Percentiles rank a stretch among this genome's conserved stretches.
Evolutionary conservation across 2,113 vertebrate genomes (phyloP).

Genomic region (Propithecus coquereli): DNA sequence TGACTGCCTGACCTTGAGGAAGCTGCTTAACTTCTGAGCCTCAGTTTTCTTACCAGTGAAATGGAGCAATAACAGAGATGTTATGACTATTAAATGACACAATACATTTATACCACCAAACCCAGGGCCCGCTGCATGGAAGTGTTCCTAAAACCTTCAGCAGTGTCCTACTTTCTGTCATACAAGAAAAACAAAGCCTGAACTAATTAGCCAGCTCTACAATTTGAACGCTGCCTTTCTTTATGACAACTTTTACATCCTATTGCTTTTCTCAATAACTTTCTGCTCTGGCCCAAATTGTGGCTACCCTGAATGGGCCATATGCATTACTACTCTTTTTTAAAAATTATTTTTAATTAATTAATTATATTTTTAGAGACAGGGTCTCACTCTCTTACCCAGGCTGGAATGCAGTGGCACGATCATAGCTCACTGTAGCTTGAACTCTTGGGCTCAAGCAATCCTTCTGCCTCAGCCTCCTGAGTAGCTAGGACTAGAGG

Average conservation of each 20-base stretch:
- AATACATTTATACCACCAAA: not conserved
- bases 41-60: conserved; percentile 41
- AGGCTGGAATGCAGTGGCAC: too few relatives aligned
- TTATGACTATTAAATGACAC: not conserved
- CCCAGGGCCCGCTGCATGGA: not conserved
- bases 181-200: not conserved
- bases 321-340: not conserved
- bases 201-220: not conserved
- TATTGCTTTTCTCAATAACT: not conserved
- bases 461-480: too few relatives aligned
- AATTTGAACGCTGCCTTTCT: not conserved
- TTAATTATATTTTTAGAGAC: too few relatives aligned
- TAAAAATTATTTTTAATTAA: too few relatives aligned
- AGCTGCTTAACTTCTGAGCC: conserved; percentile 7
- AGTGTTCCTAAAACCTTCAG: not conserved
- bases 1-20: not conserved
- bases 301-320: not conserved
- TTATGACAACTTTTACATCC: not conserved
- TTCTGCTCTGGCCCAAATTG: not conserved
- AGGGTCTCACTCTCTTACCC: too few relatives aligned
- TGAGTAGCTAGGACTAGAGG: too few relatives aligned
- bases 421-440: too few relatives aligned
- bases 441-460: too few relatives aligned
- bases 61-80: not conserved
- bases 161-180: not conserved